Evolutionary conservation across 2,797 vertebrate genomes (phyloP).

Genomic region (Lophius americanus): DNA sequence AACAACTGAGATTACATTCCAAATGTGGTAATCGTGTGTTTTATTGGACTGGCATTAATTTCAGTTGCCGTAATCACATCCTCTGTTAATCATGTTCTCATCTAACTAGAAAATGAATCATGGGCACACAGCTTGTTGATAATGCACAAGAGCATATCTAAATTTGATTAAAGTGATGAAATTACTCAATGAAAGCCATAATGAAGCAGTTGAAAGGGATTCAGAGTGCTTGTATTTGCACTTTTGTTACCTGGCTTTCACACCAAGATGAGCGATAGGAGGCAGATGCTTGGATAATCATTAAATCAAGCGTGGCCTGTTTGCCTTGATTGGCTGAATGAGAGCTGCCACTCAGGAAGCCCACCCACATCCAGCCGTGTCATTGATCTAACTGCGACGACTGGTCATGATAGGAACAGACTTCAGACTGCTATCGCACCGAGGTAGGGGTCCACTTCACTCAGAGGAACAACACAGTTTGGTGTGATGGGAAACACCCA

Average conservation of each 20-base stretch:
- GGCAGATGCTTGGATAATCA: slow-evolving; percentile 79
- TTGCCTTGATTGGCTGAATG: slow-evolving; percentile 78
- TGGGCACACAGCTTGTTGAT: slow-evolving; percentile 37
- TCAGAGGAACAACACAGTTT: not conserved
- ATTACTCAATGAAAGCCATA: slow-evolving; percentile 50
- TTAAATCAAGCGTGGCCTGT: slow-evolving; percentile 79
- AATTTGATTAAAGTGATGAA: slow-evolving; percentile 63
- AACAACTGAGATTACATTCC: slow-evolving; percentile 49
- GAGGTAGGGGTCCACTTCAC: not conserved
- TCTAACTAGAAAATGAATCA: slow-evolving; percentile 56
- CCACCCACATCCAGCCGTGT: slow-evolving; percentile 60
- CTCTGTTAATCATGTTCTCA: slow-evolving; percentile 49
- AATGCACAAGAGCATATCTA: slow-evolving; percentile 37
- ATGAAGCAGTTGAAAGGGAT: slow-evolving; percentile 40
- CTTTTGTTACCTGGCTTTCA: slow-evolving; percentile 41
- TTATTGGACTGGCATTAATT: slow-evolving; percentile 65
- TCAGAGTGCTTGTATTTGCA: slow-evolving; percentile 34
- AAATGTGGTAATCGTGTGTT: slow-evolving; percentile 59
- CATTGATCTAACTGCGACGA: slow-evolving; percentile 72
- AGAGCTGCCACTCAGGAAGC: slow-evolving; percentile 64
- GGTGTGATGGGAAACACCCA: not conserved
- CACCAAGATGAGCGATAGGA: slow-evolving; percentile 58
- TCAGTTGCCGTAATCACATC: slow-evolving; percentile 54
- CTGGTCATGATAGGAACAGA: slow-evolving; percentile 30
- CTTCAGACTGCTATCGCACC: slow-evolving; percentile 62